phyloP scores from a whole-genome alignment of 2,797 vertebrate species.

The Garrulus glandarius region DNA sequence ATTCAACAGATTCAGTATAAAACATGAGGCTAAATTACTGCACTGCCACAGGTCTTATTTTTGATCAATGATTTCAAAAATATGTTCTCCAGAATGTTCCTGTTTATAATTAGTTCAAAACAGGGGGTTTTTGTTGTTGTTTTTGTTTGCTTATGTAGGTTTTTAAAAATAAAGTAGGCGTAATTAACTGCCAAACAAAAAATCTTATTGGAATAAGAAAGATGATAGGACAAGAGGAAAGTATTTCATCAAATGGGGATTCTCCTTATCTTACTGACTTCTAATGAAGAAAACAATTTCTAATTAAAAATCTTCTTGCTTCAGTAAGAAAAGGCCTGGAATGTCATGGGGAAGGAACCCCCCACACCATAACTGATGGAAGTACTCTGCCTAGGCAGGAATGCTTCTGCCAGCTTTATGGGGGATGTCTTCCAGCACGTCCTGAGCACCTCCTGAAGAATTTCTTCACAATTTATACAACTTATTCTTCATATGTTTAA shows the following conservation, averaged over 20 bases:
- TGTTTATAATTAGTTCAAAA: neutral
- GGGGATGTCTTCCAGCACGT: neutral
- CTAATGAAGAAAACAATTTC: neutral
- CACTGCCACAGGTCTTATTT: neutral
- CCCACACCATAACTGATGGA: neutral
- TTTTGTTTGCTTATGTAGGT: neutral
- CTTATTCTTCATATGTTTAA: neutral
- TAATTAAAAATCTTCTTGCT: neutral
- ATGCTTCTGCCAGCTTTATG: neutral
- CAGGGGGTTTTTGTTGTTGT: rapidly evolving
- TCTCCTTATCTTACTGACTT: neutral
- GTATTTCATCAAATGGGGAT: neutral
- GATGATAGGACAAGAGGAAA: neutral
- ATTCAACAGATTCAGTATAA: neutral
- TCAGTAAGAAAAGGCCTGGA: neutral
- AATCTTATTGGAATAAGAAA: neutral
- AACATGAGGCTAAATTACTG: neutral
- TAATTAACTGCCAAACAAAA: neutral
- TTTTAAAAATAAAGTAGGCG: neutral
- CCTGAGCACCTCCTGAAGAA: neutral
- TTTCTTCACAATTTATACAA: neutral
- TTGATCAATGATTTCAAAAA: neutral
- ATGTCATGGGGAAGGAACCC: neutral
- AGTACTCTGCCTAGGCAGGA: neutral
- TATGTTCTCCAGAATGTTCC: neutral